phyloP scores from a whole-genome alignment of 2,113 vertebrate genomes.

The Aramus guarauna region DNA sequence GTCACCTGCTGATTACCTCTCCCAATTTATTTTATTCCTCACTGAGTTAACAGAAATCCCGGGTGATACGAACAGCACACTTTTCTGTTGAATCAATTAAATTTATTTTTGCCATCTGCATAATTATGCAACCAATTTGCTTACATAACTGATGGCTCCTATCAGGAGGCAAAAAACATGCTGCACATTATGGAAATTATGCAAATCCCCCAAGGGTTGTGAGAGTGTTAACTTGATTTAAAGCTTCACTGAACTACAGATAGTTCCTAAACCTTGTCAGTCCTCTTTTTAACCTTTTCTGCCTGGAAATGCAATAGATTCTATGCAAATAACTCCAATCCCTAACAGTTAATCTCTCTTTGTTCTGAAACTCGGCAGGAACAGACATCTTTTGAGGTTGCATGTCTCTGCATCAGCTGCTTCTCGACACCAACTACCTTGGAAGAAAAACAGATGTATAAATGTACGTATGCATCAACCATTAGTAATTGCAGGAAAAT shows the following conservation, averaged over 20 bases:
- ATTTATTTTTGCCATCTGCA: slow-evolving; percentile 1
- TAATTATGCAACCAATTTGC: background rate
- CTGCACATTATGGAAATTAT: background rate
- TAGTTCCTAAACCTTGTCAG: background rate
- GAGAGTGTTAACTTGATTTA: slow-evolving; percentile 6
- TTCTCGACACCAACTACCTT: background rate
- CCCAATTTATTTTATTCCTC: background rate
- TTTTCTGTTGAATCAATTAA: background rate
- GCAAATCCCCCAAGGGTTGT: background rate
- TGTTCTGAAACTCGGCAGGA: background rate
- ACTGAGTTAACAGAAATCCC: background rate
- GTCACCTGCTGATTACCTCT: background rate
- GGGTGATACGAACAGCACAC: background rate
- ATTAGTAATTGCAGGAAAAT: background rate
- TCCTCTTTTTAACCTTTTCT: background rate
- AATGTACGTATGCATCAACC: too few species aligned
- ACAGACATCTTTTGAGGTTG: background rate
- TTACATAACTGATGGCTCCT: slow-evolving; percentile 10
- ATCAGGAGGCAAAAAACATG: background rate
- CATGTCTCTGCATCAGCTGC: rapidly evolving
- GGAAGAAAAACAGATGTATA: background rate
- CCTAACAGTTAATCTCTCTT: background rate
- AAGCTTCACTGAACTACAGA: background rate
- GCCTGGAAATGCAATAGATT: background rate
- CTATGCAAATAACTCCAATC: background rate